Percentiles rank a stretch among this genome's conserved stretches.
Evolutionary conservation across 2,888 invertebrate species (phyloP).

Genomic region (Ditylenchus weischeri): DNA sequence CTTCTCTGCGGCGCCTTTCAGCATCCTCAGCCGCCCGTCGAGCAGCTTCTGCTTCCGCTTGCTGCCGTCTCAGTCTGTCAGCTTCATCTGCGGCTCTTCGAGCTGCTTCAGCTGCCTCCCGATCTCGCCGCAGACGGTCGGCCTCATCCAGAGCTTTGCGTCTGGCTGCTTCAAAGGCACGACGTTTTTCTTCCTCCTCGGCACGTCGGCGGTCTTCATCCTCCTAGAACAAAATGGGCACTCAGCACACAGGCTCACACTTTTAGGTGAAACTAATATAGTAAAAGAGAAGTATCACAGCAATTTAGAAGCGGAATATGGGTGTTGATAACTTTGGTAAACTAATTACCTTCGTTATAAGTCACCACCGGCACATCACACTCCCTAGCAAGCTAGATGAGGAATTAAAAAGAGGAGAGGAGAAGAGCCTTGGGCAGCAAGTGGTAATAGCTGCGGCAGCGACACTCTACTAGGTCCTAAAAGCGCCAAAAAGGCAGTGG

Average conservation of each 20-base stretch:
- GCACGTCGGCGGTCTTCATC: slow-evolving; percentile 56
- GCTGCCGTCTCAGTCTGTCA: slow-evolving; percentile 43
- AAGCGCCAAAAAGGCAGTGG: no score
- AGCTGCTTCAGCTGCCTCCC: slow-evolving; percentile 57
- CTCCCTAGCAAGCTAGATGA: no score
- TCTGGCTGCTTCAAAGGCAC: slow-evolving; percentile 58
- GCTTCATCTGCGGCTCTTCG: slow-evolving; percentile 50
- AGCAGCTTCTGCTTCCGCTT: slow-evolving; percentile 47
- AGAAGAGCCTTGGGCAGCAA: no score
- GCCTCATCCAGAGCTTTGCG: slow-evolving; percentile 57
- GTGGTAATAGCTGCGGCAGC: no score
- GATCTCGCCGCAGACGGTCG: slow-evolving; percentile 52
- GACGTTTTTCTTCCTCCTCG: slow-evolving; percentile 56
- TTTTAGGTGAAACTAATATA: background rate
- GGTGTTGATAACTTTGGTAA: no score
- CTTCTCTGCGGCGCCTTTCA: slow-evolving; percentile 44
- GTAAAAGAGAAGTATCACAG: slow-evolving; percentile 6
- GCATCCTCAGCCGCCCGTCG: slow-evolving; percentile 53
- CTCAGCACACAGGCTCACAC: slow-evolving; percentile 12
- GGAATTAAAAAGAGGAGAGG: no score
- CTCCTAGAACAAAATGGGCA: slow-evolving; percentile 47
- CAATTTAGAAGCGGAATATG: background rate
- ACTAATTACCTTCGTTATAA: no score
- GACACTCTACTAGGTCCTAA: no score
- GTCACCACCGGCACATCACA: no score